Conservation (phyloP, 2,797 vertebrate species). For the Hozukius guyotensis region DNA sequence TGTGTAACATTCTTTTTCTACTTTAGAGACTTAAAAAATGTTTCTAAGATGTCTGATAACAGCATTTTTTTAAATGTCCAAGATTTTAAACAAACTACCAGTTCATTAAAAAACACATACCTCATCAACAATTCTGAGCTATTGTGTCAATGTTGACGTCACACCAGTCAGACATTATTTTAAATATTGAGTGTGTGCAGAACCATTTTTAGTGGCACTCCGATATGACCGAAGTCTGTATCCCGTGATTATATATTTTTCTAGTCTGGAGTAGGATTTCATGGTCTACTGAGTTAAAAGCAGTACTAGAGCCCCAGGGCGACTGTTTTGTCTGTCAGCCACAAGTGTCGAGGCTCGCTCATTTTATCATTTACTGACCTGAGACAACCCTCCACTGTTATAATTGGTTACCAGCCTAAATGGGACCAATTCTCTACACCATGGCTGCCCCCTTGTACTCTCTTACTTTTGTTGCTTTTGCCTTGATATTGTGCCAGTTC, state of each 20-base stretch:
- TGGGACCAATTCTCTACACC: conserved; percentile 40
- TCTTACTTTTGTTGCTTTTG: conserved; percentile 45
- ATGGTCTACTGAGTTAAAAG: conserved; percentile 76
- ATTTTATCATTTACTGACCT: conserved; percentile 75
- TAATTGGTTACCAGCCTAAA: conserved; percentile 65
- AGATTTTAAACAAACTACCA: background rate
- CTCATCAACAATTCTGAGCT: background rate
- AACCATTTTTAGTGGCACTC: conserved; percentile 29
- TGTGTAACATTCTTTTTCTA: background rate
- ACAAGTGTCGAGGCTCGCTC: conserved; percentile 54
- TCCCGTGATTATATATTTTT: conserved; percentile 54
- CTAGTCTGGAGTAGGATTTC: conserved; percentile 66
- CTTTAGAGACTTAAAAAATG: background rate
- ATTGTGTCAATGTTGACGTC: background rate
- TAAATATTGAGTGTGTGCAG: conserved; percentile 24
- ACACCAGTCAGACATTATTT: conserved; percentile 8
- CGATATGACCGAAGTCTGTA: conserved; percentile 11
- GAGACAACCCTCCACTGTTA: conserved; percentile 63
- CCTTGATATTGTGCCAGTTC: conserved; percentile 64
- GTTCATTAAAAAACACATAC: background rate
- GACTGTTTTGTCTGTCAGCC: conserved; percentile 67
- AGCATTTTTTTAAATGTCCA: background rate
- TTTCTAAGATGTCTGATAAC: background rate
- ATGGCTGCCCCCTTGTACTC: conserved; percentile 48
- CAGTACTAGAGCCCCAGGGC: conserved; percentile 56